A percentile compares a stretch with the other conserved stretches of the same genome.
phyloP scores from a whole-genome alignment of 2,113 vertebrate genomes.

The Embiotoca jacksoni region DNA sequence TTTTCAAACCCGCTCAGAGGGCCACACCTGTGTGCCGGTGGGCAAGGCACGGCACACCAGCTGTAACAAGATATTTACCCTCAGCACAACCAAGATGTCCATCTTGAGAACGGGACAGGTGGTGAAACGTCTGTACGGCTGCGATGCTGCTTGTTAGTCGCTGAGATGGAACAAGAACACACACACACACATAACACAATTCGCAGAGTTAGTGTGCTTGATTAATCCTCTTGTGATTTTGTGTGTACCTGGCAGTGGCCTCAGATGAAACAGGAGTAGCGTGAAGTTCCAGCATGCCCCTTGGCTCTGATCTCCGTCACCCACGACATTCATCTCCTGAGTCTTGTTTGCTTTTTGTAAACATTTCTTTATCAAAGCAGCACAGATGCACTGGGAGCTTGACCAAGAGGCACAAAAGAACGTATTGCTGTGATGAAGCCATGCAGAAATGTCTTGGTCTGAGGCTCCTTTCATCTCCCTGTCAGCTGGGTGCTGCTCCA shows the following conservation, averaged over 20 bases:
- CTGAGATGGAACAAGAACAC: conserved; percentile 46
- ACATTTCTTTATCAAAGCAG: conserved; percentile 60
- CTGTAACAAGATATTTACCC: conserved; percentile 43
- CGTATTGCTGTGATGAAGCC: conserved; percentile 55
- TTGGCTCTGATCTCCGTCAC: conserved; percentile 58
- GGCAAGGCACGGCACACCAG: conserved; percentile 45
- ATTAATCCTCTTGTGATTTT: conserved; percentile 59
- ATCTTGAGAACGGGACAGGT: conserved; percentile 58
- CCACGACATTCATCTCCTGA: conserved; percentile 46
- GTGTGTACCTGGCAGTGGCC: conserved; percentile 40
- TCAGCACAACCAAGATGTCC: conserved; percentile 30
- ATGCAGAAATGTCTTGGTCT: conserved; percentile 58
- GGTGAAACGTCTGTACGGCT: conserved; percentile 47
- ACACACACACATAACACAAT: conserved; percentile 27
- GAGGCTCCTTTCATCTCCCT: conserved; percentile 66
- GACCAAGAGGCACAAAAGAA: conserved; percentile 61
- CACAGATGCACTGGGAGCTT: conserved; percentile 28
- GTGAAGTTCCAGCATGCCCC: conserved; percentile 55
- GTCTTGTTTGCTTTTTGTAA: conserved; percentile 63
- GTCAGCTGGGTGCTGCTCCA: conserved; percentile 68
- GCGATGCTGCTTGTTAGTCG: conserved; percentile 31
- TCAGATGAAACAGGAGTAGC: conserved; percentile 44
- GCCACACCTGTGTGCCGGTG: conserved; percentile 67
- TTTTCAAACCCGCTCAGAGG: conserved; percentile 11
- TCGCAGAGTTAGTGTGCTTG: conserved; percentile 25